Percentiles rank a stretch among this genome's conserved stretches.
Evolutionary conservation across 1,140 invertebrate species (phyloP).

Genomic region (Cydia pomonella): DNA sequence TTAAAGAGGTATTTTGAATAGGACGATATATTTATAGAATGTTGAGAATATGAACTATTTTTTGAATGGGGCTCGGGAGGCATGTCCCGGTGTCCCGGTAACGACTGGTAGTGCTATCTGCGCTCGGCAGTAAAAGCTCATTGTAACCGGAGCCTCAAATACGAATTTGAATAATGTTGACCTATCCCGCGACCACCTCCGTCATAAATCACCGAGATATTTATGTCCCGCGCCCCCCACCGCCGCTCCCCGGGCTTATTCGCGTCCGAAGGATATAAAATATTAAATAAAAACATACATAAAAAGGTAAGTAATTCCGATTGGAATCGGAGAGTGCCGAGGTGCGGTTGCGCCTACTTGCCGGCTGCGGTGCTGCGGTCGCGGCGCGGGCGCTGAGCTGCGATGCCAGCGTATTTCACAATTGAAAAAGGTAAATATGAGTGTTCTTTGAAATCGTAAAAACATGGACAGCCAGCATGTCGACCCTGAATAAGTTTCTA

Average conservation of each 20-base stretch:
- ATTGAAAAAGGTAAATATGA: slow-evolving; percentile 15
- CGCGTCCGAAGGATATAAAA: slow-evolving; percentile 69
- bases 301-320: slow-evolving; percentile 76
- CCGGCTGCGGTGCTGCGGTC: slow-evolving; percentile 21
- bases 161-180: slow-evolving; percentile 81
- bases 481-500: background rate
- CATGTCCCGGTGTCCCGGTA: background rate
- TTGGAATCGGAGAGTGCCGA: slow-evolving; percentile 66
- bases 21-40: background rate
- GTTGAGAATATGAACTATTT: background rate
- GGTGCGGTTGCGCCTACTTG: slow-evolving; percentile 54
- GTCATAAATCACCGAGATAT: slow-evolving; percentile 80
- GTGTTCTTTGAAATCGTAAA: background rate
- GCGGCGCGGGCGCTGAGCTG: background rate
- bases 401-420: background rate
- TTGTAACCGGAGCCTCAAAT: slow-evolving; percentile 79
- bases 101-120: slow-evolving; percentile 66
- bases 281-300: slow-evolving; percentile 79
- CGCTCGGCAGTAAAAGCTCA: slow-evolving; percentile 76
- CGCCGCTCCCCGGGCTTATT: slow-evolving; percentile 53
- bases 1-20: slow-evolving; percentile 35
- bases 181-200: slow-evolving; percentile 79
- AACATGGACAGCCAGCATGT: background rate
- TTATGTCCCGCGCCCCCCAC: slow-evolving; percentile 75
- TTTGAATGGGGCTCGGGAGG: background rate